Evolutionary conservation across 2,888 invertebrate genomes (phyloP), one percentile per base, ranked within the genome.

Genomic region (Leptura quadrifasciata): DNA sequence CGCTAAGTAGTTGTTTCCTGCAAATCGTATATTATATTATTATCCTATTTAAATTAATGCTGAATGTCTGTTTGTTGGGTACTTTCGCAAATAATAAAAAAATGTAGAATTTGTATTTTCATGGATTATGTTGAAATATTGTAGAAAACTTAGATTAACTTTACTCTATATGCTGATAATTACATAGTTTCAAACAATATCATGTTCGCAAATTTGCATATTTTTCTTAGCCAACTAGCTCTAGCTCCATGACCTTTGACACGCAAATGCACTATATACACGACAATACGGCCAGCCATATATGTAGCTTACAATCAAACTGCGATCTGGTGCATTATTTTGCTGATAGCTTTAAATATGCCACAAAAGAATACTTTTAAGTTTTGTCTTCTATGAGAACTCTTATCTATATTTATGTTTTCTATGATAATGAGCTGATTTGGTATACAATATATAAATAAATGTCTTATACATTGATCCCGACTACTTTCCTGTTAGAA

Each of bases 231-330:
- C 69, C 69, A 69, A 69, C 20, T 55, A 55, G 24, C 57, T 55
- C 20, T 55, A 55, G 24, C 57, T 55, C 8, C 17, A 20, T 18
- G 55, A 57, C 69, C 63, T 72, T 65, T 55, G 55, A 55, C 72
- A 72, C 35, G 73, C 73, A 35, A 65, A 64, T 35, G 17, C 65
- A 15, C 72, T n/a, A 73, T 65, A 57, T 39, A 31, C 55, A 67
- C 47, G 70, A 35, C 60, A 58, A 39, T 39, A 63, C 35, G 21
- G 39, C 21, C 39, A 52, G 31, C 73, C 58, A 39, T 69, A 60
- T 58, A 73, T 35, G 52, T 65, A 52, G 2, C 12, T 21, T 17
- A 8, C n/a, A 67, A 65, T 72, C 72, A 54, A 73, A 57, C 47
- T 17, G 39, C 24, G 24, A 73, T 65, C 64, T 52, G 47, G 18